Evolutionary conservation across 2,797 vertebrate genomes (phyloP), one percentile per base, ranked within the genome.

Genomic region (Leptodactylus fallax): DNA sequence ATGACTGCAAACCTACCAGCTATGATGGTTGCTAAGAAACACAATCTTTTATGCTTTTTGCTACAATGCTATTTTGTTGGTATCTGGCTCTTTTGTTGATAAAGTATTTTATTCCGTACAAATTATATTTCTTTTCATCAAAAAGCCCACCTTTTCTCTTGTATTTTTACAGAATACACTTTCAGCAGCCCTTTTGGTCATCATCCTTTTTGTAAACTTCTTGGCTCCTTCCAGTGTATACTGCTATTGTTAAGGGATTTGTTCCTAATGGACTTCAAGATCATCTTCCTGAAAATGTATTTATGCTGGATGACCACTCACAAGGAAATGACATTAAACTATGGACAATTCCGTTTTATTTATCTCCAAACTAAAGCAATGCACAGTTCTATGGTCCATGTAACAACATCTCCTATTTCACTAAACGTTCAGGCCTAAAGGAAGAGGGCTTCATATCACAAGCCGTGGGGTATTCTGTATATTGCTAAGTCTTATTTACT

Each of bases 21-120:
- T 53, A 51, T 76, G 21, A 76, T 23, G 19, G 72, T 76, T 76
- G 72, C 72, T 76, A 76, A 76, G 72, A 76, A 76, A 76, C 72
- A 53, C 47, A 53, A 76, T 76, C 72, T 51, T 76, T 74, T 23
- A 76, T 76, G 72, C 47, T 53, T 76, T 76, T 76, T n/a, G 47
- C 72, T 51, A 51, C 6, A 7, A 76, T 76, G 21, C 21, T 51
- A 76, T 76, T 51, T 76, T 76, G 72, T 53, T 76, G 21, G 72
- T n/a, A 53, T 76, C 49, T 53, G 47, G 47, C 21, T 76, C 72
- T 76, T 71, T 71, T 51, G 72, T 76, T 76, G 72, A 76, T 76
- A 76, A 51, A 53, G 71, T 74, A 74, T 47, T 74, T 51, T 76
- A 76, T 76, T 76, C 36, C 14, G 36, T 19, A 45, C 27, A 72